Evolutionary conservation across 2,113 vertebrate genomes (phyloP).

Genomic region (Myxocyprinus asiaticus): DNA sequence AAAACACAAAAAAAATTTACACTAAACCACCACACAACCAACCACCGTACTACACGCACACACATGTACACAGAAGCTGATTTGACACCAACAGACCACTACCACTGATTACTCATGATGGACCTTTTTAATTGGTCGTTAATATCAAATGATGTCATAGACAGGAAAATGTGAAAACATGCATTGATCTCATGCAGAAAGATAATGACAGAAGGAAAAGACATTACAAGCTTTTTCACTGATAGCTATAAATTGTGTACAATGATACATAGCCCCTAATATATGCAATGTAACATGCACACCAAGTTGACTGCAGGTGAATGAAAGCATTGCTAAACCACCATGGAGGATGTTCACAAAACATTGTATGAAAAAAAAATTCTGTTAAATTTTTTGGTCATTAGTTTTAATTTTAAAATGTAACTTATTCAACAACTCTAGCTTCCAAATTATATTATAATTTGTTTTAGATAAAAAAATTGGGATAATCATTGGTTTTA

Average conservation of each 20-base stretch:
- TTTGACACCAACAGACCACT: conserved; percentile 46
- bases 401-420: no score
- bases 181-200: conserved; percentile 39
- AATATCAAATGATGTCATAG: conserved; percentile 31
- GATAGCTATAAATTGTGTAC: conserved; percentile 26
- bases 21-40: conserved; percentile 34
- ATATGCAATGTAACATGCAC: conserved; percentile 30
- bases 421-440: no score
- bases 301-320: conserved; percentile 1
- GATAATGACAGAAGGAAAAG: conserved; percentile 32
- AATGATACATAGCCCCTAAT: not conserved
- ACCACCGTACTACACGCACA: conserved; percentile 24
- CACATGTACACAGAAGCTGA: conserved; percentile 27
- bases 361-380: no score
- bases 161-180: conserved; percentile 41
- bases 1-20: conserved; percentile 51
- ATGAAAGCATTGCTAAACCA: conserved; percentile 28
- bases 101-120: conserved; percentile 16
- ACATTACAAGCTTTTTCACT: conserved; percentile 32
- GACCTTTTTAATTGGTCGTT: conserved; percentile 28
- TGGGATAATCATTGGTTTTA: no score
- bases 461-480: no score
- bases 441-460: no score
- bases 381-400: no score
- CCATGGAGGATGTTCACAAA: not conserved